Percentiles rank a stretch among this genome's conserved stretches.
Conservation (phyloP, 1,140 invertebrate species). For the Calycopis cecrops region DNA sequence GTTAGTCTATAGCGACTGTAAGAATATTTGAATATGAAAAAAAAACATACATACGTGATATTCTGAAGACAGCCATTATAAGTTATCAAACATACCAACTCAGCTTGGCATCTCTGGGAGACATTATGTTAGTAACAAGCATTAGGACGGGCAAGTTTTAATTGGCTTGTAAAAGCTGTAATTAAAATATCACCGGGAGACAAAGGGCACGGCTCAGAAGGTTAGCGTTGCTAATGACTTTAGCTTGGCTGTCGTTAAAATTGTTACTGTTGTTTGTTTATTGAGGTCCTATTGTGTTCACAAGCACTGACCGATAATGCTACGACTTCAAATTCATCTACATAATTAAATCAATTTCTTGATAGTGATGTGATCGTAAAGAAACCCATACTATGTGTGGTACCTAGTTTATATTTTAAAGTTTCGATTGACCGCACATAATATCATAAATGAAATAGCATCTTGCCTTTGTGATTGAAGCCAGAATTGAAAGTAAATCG, state of each 20-base stretch:
- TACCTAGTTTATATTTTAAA: too few relatives aligned
- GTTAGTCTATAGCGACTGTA: too few relatives aligned
- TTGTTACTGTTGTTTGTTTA: background rate
- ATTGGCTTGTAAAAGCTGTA: slow-evolving; percentile 41
- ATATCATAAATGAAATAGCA: too few relatives aligned
- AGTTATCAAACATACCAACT: background rate
- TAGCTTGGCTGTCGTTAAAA: background rate
- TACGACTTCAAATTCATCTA: too few relatives aligned
- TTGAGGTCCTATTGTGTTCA: background rate
- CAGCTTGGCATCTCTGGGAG: slow-evolving; percentile 10
- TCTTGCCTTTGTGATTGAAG: too few relatives aligned
- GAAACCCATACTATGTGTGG: too few relatives aligned
- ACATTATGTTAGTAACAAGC: slow-evolving; percentile 47
- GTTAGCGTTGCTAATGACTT: background rate
- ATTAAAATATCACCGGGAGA: slow-evolving; percentile 57
- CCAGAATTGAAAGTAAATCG: too few relatives aligned
- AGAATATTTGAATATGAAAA: too few relatives aligned
- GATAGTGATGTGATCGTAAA: too few relatives aligned
- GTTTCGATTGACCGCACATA: too few relatives aligned
- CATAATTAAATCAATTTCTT: too few relatives aligned
- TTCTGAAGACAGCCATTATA: background rate
- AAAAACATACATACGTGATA: background rate
- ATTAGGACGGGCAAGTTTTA: slow-evolving; percentile 44
- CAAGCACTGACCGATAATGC: too few relatives aligned
- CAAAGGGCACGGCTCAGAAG: slow-evolving; percentile 44